Evolutionary conservation across 2,888 invertebrate species (phyloP).

Genomic region (Cephus sareptanus): DNA sequence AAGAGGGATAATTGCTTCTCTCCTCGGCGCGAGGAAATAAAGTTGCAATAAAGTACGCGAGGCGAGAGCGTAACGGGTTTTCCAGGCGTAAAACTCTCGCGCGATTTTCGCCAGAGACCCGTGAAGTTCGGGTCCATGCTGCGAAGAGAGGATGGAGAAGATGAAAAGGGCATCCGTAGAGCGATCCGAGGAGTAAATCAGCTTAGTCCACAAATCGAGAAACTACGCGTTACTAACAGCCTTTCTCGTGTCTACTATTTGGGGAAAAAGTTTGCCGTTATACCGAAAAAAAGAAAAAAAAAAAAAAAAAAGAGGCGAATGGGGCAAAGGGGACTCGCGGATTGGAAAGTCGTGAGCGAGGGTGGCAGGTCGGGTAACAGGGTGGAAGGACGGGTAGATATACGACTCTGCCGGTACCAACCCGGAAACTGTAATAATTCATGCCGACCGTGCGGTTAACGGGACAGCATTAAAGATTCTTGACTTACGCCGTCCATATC

Average conservation of each 20-base stretch:
- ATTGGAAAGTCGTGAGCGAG: conserved; percentile 2
- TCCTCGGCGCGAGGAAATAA: conserved; percentile 21
- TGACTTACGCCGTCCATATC: conserved; percentile 41
- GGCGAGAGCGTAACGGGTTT: conserved; percentile 9
- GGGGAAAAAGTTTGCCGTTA: conserved; percentile 6
- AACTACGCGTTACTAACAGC: conserved; percentile 16
- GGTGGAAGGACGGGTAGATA: conserved; percentile 28
- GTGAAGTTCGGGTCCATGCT: conserved; percentile 23
- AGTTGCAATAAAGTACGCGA: conserved; percentile 22
- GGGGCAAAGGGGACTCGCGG: neutral
- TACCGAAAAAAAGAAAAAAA: neutral
- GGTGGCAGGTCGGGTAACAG: neutral
- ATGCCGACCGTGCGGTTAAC: conserved; percentile 46
- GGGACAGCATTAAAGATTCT: conserved; percentile 54
- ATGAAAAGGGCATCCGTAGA: neutral
- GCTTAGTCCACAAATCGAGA: conserved; percentile 38
- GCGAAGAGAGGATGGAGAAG: neutral
- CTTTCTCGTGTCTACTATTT: neutral
- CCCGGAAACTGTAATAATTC: conserved; percentile 54
- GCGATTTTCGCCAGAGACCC: conserved; percentile 27
- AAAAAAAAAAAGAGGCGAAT: neutral
- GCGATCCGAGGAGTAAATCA: conserved; percentile 36
- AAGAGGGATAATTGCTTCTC: conserved; percentile 28
- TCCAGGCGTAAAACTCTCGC: conserved; percentile 26
- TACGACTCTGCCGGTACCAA: conserved; percentile 41